Base-by-base conservation (phyloP, 2,888 invertebrate genomes). In the Drosophila nigricruria region DNA sequence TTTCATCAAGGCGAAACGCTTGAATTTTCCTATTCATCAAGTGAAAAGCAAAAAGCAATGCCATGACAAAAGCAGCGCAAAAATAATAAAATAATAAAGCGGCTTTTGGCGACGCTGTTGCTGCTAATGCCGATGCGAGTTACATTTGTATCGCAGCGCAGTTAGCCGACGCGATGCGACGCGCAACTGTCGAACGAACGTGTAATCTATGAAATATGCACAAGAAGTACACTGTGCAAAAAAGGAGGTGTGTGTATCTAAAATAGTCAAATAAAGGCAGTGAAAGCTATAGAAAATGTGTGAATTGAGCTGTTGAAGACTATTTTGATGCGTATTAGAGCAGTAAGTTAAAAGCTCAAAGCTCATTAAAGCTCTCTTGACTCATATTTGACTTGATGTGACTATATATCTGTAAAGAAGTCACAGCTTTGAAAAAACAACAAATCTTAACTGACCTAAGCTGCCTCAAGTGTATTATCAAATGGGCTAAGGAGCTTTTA, bases 1-100 rank as follows among this genome's bases (percentile, higher is more conserved):
- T 10, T 9, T 10, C 40, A 40, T 14, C 23, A 36, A 34, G 57
- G 71, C 63, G 79, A 68, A 65, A 71, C 74, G 72, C 73, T 70
- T 61, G 75, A 72, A 68, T 75, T 80, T 82, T 70, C 73, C 78
- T 70, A 78, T 90, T 78, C 82, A 90, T 82, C 86, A 88, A 82
- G 77, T 79, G 77, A 86, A 85, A 77, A 77, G 77, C 82, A 62
- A 45, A 58, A 45, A 54, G 61, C 68, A 20, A 42, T 59, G 61
- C 30, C 27, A 67, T 67, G 68, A 60, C 69, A 76, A 67, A 65
- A 67, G 64, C 58, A 67, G 16, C 59, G 64, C 10, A 58, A 58
- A 54, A 60, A 74, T 66, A 61, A 68, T 72, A 66, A 64, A 77
- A 84, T 85, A 76, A 78, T 81, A 75, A 75, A 70, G 73, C 88